Evolutionary conservation across 1,140 invertebrate genomes (phyloP).

Genomic region (Caenorhabditis remanei): DNA sequence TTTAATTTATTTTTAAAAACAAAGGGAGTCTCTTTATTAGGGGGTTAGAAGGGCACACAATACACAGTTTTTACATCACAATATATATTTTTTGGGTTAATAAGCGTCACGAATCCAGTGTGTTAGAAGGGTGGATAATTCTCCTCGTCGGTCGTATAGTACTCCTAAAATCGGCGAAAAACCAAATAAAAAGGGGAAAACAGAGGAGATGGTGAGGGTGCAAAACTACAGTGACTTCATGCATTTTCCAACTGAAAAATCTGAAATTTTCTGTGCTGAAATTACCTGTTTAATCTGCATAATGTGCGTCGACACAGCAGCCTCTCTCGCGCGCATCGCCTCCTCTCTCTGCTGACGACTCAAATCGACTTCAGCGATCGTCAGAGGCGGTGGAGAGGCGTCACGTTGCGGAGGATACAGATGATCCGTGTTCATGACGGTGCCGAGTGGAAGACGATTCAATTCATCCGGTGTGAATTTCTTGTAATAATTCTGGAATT

Average conservation of each 20-base stretch:
- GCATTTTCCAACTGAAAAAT: neutral
- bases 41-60: no score
- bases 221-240: neutral
- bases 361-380: constrained; percentile 43
- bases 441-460: constrained; percentile 55
- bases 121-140: no score
- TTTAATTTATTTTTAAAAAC: no score
- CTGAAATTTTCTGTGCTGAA: neutral
- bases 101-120: no score
- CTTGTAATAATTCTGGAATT: constrained; percentile 61
- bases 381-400: constrained; percentile 57
- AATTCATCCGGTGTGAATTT: constrained; percentile 58
- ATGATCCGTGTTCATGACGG: constrained; percentile 38
- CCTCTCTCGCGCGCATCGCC: constrained; percentile 18
- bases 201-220: no score
- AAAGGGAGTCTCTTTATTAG: no score
- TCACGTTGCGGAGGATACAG: constrained; percentile 43
- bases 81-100: no score
- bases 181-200: no score
- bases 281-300: constrained; percentile 9
- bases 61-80: no score
- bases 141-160: no score
- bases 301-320: neutral
- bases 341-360: constrained; percentile 9
- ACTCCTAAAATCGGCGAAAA: no score